Conservation (phyloP, 1,140 invertebrate species). For the Drosophila busckii region DNA sequence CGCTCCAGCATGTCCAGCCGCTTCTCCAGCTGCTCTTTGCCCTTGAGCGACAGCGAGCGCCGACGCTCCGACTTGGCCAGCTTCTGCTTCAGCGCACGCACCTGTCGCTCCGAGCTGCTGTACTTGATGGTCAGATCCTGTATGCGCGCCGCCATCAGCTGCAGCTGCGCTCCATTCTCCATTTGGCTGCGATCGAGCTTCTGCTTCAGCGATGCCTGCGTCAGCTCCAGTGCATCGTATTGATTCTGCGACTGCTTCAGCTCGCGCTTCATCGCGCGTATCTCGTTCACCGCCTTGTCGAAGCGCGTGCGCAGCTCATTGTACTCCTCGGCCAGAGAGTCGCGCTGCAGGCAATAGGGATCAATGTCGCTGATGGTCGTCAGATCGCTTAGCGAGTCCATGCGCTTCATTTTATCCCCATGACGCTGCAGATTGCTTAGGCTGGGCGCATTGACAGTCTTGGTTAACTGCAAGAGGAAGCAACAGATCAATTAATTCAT, state of each 20-base stretch:
- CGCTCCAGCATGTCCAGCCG: constrained; percentile 89
- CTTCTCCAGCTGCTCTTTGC: constrained; percentile 88
- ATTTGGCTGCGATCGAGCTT: constrained; percentile 85
- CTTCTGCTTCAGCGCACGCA: constrained; percentile 88
- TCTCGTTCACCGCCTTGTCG: constrained; percentile 90
- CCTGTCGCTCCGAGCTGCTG: constrained; percentile 89
- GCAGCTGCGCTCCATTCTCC: constrained; percentile 86
- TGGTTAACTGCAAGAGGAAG: no score
- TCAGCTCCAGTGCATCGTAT: constrained; percentile 88
- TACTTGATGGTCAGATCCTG: constrained; percentile 91
- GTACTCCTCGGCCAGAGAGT: constrained; percentile 89
- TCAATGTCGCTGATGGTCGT: constrained; percentile 89
- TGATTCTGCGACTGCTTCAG: constrained; percentile 88
- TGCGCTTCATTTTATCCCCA: constrained; percentile 84
- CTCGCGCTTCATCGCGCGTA: constrained; percentile 89
- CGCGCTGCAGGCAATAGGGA: constrained; percentile 86
- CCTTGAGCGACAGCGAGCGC: constrained; percentile 89
- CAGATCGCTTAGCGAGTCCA: constrained; percentile 89
- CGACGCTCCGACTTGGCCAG: constrained; percentile 88
- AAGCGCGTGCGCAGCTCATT: constrained; percentile 87
- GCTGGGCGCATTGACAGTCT: constrained; percentile 70
- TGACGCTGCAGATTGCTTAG: constrained; percentile 76
- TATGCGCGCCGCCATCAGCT: constrained; percentile 89
- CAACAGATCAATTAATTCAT: no score
- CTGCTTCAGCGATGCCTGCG: constrained; percentile 86